phyloP scores from a whole-genome alignment of 2,888 invertebrate genomes.

The Eupithecia pulchellata region DNA sequence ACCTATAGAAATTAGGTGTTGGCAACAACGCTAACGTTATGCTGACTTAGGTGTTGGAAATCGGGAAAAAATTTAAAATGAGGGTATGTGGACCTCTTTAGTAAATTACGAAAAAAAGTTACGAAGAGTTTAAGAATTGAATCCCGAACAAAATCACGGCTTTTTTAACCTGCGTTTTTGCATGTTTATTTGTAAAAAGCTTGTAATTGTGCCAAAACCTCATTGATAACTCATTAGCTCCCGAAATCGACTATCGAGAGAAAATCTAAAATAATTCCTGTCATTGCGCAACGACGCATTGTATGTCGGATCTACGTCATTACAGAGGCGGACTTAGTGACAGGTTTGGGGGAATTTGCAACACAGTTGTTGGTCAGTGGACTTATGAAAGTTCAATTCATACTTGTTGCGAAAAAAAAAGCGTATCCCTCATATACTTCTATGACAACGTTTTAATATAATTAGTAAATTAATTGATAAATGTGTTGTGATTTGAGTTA shows the following conservation, averaged over 20 bases:
- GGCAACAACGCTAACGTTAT: too few species aligned
- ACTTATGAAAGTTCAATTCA: too few species aligned
- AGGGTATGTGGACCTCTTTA: too few species aligned
- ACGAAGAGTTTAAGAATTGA: background rate
- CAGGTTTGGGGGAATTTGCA: background rate
- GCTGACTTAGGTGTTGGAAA: background rate
- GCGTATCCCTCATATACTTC: too few species aligned
- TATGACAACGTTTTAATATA: too few species aligned
- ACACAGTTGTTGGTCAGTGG: too few species aligned
- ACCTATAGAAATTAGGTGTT: background rate
- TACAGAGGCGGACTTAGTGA: conserved; percentile 19
- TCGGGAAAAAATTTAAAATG: too few species aligned
- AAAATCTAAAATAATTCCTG: conserved; percentile 29
- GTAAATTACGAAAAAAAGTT: background rate
- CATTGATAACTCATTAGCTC: conserved; percentile 35
- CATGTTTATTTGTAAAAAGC: background rate
- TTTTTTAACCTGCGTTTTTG: background rate
- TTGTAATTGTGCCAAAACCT: conserved; percentile 36
- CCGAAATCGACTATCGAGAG: conserved; percentile 16
- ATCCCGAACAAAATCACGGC: background rate
- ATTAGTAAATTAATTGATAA: too few species aligned
- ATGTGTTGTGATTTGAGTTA: too few species aligned
- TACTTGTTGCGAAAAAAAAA: too few species aligned
- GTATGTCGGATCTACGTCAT: conserved; percentile 27
- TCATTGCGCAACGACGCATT: conserved; percentile 34